A percentile compares a stretch with the other conserved stretches of the same genome.
These are phyloP conservation scores for Nephrocerus scutellatus DNA, from an alignment of 2,888 invertebrate genomes.

Conservation along the genomic window DNA sequence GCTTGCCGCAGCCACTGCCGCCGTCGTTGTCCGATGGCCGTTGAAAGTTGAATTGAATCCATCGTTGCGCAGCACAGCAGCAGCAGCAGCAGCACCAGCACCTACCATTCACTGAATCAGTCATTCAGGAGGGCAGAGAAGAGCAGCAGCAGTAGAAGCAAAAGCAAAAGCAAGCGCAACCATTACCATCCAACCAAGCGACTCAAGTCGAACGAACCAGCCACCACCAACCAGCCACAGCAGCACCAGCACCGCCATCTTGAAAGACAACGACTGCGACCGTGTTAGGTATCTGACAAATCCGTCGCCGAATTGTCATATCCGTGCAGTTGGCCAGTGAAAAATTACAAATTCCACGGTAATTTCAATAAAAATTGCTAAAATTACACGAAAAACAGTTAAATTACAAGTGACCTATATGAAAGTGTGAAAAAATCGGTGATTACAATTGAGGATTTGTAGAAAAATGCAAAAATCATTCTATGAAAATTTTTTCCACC, in stretches of 20 bases:
- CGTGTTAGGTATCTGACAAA: conserved; percentile 11
- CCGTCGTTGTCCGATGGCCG: too few species aligned
- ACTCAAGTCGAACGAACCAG: background rate
- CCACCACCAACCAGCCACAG: background rate
- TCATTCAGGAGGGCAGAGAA: background rate
- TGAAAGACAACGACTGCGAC: conserved; percentile 23
- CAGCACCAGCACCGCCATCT: conserved; percentile 24
- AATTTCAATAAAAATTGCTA: background rate
- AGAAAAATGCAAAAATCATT: too few species aligned
- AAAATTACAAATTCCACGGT: background rate
- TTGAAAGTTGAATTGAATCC: too few species aligned
- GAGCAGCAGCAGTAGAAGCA: background rate
- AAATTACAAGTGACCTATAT: background rate
- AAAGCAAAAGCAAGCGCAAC: background rate
- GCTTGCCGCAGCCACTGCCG: too few species aligned
- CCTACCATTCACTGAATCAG: background rate
- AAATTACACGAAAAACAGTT: background rate
- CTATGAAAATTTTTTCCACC: too few species aligned
- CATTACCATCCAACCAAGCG: background rate
- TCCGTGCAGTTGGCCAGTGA: conserved; percentile 3
- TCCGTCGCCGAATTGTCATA: conserved; percentile 9
- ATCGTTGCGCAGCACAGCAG: too few species aligned
- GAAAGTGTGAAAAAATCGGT: background rate
- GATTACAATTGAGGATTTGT: too few species aligned
- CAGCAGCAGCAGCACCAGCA: background rate